Evolutionary conservation across 1,140 invertebrate species (phyloP).

Genomic region (Bombus breviceps): DNA sequence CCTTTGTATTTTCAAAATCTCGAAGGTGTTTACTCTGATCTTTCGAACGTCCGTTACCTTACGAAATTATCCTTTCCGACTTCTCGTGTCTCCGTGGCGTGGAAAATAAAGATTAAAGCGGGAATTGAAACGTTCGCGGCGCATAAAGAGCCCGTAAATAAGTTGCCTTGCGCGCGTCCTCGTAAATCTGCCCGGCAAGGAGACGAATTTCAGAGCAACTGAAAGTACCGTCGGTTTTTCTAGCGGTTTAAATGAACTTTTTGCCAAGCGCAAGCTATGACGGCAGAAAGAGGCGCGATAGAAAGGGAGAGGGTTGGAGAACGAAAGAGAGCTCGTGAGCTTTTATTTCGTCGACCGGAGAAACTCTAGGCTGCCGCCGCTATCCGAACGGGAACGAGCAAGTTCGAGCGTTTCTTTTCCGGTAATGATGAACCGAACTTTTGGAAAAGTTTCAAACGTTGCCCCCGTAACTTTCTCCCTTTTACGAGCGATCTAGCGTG

Average conservation of each 20-base stretch:
- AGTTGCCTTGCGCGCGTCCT: slow-evolving; percentile 34
- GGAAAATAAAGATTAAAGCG: neutral
- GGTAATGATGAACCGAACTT: slow-evolving; percentile 67
- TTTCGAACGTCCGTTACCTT: neutral
- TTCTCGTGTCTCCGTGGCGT: neutral
- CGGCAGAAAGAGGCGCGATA: neutral
- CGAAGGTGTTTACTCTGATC: neutral
- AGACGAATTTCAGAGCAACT: slow-evolving; percentile 45
- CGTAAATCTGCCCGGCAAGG: slow-evolving; percentile 31
- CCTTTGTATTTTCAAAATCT: neutral
- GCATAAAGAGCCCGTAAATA: slow-evolving; percentile 46
- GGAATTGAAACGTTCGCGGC: slow-evolving; percentile 47
- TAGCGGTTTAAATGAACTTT: slow-evolving; percentile 48
- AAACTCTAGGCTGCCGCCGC: slow-evolving; percentile 7
- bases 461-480: slow-evolving; percentile 52
- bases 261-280: neutral
- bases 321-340: neutral
- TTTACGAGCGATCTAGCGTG: slow-evolving; percentile 47
- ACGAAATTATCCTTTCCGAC: neutral
- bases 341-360: slow-evolving; percentile 49
- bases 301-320: neutral
- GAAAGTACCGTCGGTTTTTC: slow-evolving; percentile 45
- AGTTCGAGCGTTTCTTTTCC: slow-evolving; percentile 60
- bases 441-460: slow-evolving; percentile 61
- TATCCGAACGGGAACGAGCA: slow-evolving; percentile 29